Base-by-base conservation (phyloP, 2,113 vertebrate species). In the Calidris pugnax region DNA sequence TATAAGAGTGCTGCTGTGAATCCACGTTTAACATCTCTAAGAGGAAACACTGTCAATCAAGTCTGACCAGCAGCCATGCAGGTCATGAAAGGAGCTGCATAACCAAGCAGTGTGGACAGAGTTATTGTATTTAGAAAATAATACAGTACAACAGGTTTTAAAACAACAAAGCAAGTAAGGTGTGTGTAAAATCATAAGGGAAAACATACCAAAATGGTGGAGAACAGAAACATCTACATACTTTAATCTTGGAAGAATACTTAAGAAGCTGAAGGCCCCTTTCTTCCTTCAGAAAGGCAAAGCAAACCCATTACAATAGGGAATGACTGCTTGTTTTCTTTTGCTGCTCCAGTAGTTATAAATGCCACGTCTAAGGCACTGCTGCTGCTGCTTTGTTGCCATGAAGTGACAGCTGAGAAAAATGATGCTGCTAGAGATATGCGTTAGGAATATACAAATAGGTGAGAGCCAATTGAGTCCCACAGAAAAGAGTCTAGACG, bases 351-450 rank as follows among this genome's bases (percentile, higher is more conserved):
- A 6, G 45, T 45, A 90, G 82, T 71, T 94, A 91, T 28, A 95
- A 95, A 87, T 81, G 72, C 67, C 78, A 91, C 1, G 2, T 95
- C 71, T 78, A 79, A 85, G 67, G 71, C 62, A 80, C 62, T 79
- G 59, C 64, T 79, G 68, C 72, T 68, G 43, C 74, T 16, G 45
- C 83, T 96, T 92, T 90, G 76, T 56, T 95, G 72, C 67, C 21
- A 5, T 50, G 82, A 97, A 96, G 88, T 95, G 96, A 96, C 96
- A 97, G 94, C 93, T 78, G 56, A 97, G 91, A 94, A 95, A 95
- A 94, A 85, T 51, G 17, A 89, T 96, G 84, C 95, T 93, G 88
- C 71, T 82, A 63, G 83, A 91, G 77, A 94, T 80, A 76, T 77
- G 90, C 26, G 63, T 89, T 90, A 89, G 48, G 92, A 97, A 97